phyloP scores from a whole-genome alignment of 2,797 vertebrate species.

The Pelochelys cantorii region DNA sequence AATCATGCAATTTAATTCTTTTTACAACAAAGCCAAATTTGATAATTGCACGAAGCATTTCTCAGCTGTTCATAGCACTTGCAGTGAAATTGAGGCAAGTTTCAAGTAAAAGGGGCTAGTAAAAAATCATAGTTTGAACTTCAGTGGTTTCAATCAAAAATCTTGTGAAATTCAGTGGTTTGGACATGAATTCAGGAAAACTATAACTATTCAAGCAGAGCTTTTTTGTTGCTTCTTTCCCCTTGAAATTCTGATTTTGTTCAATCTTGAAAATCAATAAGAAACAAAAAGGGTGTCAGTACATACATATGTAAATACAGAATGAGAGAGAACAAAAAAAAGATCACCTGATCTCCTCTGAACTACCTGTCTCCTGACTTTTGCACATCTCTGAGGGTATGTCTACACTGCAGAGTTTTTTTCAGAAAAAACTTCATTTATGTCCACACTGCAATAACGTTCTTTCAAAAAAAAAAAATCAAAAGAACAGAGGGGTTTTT shows the following conservation, averaged over 20 bases:
- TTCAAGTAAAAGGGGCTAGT: background rate
- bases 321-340: background rate
- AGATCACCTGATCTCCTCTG: background rate
- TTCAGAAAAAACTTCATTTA: too few relatives aligned
- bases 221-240: background rate
- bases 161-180: background rate
- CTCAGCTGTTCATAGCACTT: background rate
- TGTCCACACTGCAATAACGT: too few relatives aligned
- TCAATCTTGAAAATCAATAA: background rate
- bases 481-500: too few relatives aligned
- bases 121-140: background rate
- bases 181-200: background rate
- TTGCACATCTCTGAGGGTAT: too few relatives aligned
- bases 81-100: background rate
- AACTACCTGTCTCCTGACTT: background rate
- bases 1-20: too few relatives aligned
- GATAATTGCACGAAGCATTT: background rate
- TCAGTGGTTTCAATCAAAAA: background rate
- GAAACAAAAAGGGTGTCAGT: background rate
- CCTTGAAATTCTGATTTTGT: background rate
- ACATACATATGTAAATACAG: too few relatives aligned
- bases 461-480: too few relatives aligned
- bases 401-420: too few relatives aligned
- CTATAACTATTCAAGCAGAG: background rate
- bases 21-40: background rate